Evolutionary conservation across 2,113 vertebrate species (phyloP), one percentile per base, ranked within the genome.

Genomic region (Lophius piscatorius): DNA sequence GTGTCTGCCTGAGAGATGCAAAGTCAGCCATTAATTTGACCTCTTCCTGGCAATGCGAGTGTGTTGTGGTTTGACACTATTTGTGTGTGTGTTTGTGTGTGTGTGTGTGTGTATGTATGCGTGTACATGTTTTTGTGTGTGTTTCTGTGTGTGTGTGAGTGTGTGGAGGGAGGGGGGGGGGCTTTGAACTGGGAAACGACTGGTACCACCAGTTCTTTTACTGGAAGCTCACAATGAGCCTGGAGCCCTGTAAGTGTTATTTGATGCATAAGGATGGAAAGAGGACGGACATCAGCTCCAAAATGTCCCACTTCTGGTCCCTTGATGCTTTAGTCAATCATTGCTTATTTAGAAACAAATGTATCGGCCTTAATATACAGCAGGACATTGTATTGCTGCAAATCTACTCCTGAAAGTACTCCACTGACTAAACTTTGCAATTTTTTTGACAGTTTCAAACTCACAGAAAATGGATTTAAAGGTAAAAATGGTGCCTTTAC

Each of bases 21-120:
- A 71, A 85, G 82, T 88, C 85, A 87, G 85, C 80, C 82, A 79
- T 86, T 83, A 79, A 84, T 85, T 82, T 87, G 87, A 87, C 83
- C 85, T 63, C 76, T 89, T 89, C 82, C 85, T 87, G 87, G 85
- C 85, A 87, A 60, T 12, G 2, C 23, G 66, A 63, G 65, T 70
- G 65, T 78, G 80, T 81, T 83, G 78, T 70, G 83, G 87, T 88
- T 84, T 85, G 67, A 82, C 77, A 68, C 70, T 35, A 47, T 65
- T 66, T 50, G 54, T 63, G 36, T 56, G 61, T 80, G 59, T 70
- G 56, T 51, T 61, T 71, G 74, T 67, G 67, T 54, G 57, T 38
- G 26, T 26, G 63, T 57, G 61, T 20, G 51, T 59, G 56, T n/a
- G 49, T 48, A 26, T 18, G 47, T 46, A 46, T 54, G 38, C 11